These are phyloP conservation scores for Temnopleurus reevesii DNA, from an alignment of 53 echinoderm and acorn worm genomes.

Conservation along the genomic window DNA sequence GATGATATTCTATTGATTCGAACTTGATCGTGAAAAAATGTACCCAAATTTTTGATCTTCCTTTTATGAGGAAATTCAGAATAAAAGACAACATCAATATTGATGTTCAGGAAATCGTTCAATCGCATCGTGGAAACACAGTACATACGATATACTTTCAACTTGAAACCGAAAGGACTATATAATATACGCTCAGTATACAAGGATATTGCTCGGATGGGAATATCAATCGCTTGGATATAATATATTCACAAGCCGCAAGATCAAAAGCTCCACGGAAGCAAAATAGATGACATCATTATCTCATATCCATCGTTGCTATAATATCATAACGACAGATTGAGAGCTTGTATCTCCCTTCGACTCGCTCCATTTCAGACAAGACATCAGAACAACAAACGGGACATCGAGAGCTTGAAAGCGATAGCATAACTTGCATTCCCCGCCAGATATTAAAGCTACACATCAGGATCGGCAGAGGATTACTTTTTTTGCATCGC, in stretches of 20 bases:
- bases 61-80: too few relatives aligned
- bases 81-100: too few relatives aligned
- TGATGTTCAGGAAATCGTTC: too few relatives aligned
- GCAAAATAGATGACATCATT: background rate
- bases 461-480: background rate
- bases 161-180: too few relatives aligned
- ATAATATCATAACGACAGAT: background rate
- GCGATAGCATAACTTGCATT: conserved; percentile 30
- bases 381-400: background rate
- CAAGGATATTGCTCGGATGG: background rate
- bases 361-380: background rate
- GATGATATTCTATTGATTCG: too few relatives aligned
- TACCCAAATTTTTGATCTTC: too few relatives aligned
- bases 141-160: too few relatives aligned
- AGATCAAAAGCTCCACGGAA: background rate
- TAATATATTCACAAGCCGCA: background rate
- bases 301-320: background rate
- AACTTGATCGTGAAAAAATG: too few relatives aligned
- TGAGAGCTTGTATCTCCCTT: background rate
- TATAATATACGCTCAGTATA: background rate
- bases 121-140: too few relatives aligned
- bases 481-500: background rate
- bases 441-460: conserved; percentile 23
- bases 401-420: conserved; percentile 4
- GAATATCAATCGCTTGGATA: too few relatives aligned